Base-by-base conservation (phyloP, 1,140 invertebrate species). In the Hycleus phaleratus region DNA sequence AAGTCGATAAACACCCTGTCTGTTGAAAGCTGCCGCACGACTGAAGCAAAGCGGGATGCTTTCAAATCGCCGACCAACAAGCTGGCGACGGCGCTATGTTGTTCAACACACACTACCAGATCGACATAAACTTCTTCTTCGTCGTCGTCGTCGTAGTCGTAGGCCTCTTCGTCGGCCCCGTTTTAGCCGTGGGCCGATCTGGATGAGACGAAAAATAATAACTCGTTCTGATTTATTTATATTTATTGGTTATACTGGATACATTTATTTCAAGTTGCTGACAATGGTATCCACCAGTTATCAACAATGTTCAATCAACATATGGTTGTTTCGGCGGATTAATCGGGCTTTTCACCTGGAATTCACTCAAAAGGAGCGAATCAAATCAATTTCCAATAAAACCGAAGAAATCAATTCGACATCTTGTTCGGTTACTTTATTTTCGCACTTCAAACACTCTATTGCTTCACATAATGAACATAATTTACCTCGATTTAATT, bases 151-250 rank as follows among this genome's bases (percentile, higher is more conserved):
- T 32, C 1, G 7, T 32, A 0, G 2, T 32, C 32, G 32, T 32
- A 4, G 32, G 0, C 32, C 7, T 32, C 32, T 32, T 32, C 7
- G 32, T 32, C 32, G 1, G 7, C 7, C 1, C 48, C 51, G 32
- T 54, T 7, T 39, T 40, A 38, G 38, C 58, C 54, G 58, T 60
- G 49, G 58, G 58, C 52, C 46, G 58, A 60, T 60, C 58, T 60
- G 55, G 58, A 55, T 60, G 45, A 45, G 46, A 45, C 49, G 58
- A 60, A 60, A 60, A 60, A 60, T 60, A 60, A 55, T 49, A 60
- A 60, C 58, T 60, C 46, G 58, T 60, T 60, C 58, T 50, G 58
- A 56, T 60, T 60, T 60, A 55, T 60, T 60, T 60, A 56, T 60
- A 60, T 60, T 55, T 56, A 60, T 60, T 56, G 58, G 46, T 32